These are phyloP conservation scores for Amphibalanus amphitrite DNA, from an alignment of 1,140 invertebrate species.

Conservation along the genomic window DNA sequence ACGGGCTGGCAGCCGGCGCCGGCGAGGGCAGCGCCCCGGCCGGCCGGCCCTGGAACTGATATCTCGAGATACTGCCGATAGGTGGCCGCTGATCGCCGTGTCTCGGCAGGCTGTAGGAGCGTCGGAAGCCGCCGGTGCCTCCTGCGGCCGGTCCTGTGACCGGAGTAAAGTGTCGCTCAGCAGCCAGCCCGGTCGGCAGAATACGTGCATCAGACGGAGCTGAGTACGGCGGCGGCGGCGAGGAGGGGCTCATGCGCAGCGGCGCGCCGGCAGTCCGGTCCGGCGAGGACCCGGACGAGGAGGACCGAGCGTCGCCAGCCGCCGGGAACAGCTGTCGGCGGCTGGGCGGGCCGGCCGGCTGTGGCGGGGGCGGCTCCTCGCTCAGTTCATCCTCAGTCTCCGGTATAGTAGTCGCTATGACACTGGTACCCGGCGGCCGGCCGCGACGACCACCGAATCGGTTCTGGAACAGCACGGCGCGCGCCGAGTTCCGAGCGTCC, in stretches of 20 bases:
- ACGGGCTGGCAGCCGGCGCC: not conserved
- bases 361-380: not conserved
- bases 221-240: not conserved
- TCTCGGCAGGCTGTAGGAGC: not conserved
- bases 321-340: not conserved
- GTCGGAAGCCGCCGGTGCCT: not conserved
- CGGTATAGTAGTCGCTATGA: slow-evolving; percentile 64
- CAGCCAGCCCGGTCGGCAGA: too few relatives aligned
- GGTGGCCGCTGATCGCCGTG: not conserved
- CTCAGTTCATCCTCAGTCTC: slow-evolving; percentile 28
- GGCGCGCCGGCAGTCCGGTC: not conserved
- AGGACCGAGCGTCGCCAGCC: not conserved
- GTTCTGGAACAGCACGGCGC: slow-evolving; percentile 19
- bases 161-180: too few relatives aligned
- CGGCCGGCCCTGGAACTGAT: not conserved
- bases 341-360: not conserved
- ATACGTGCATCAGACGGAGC: too few relatives aligned
- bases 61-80: not conserved
- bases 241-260: not conserved
- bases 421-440: slow-evolving; percentile 44
- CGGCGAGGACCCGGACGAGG: not conserved
- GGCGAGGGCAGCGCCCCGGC: not conserved
- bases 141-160: too few relatives aligned
- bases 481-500: slow-evolving; percentile 15
- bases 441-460: slow-evolving; percentile 18